Evolutionary conservation across 2,888 invertebrate species (phyloP).

Genomic region (Caenorhabditis sp.): DNA sequence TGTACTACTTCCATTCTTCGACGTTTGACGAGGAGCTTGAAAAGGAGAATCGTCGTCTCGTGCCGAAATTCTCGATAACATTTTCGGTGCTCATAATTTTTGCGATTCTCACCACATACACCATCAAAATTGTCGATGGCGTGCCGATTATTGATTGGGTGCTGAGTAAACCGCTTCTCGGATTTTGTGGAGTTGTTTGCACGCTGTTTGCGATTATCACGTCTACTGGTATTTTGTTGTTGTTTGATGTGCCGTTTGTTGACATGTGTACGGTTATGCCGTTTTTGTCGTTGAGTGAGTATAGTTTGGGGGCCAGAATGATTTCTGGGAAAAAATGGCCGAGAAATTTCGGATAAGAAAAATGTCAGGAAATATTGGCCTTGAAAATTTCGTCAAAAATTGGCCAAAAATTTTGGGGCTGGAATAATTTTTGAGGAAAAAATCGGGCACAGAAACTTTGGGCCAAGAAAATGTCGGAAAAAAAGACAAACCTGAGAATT

Average conservation of each 20-base stretch:
- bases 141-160: conserved; percentile 85
- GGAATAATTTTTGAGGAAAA: too few species aligned
- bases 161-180: conserved; percentile 79
- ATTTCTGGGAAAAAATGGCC: too few species aligned
- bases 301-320: too few species aligned
- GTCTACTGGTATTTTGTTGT: conserved; percentile 88
- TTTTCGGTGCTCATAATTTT: conserved; percentile 61
- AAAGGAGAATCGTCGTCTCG: conserved; percentile 56
- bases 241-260: conserved; percentile 88
- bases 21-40: conserved; percentile 63
- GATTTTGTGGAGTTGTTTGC: conserved; percentile 52
- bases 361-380: too few species aligned
- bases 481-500: too few species aligned
- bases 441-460: too few species aligned
- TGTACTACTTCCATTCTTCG: conserved; percentile 64
- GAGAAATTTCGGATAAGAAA: too few species aligned
- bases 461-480: too few species aligned
- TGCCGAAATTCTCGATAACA: conserved; percentile 63
- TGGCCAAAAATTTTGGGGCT: too few species aligned
- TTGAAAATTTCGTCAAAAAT: too few species aligned
- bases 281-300: conserved; percentile 90
- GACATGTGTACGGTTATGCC: conserved; percentile 92
- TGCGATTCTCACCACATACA: conserved; percentile 62
- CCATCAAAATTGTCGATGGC: conserved; percentile 46
- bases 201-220: conserved; percentile 82